Evolutionary conservation across 2,113 vertebrate genomes (phyloP), one percentile per base, ranked within the genome.

Genomic region (Thalassarche chlororhynchos): DNA sequence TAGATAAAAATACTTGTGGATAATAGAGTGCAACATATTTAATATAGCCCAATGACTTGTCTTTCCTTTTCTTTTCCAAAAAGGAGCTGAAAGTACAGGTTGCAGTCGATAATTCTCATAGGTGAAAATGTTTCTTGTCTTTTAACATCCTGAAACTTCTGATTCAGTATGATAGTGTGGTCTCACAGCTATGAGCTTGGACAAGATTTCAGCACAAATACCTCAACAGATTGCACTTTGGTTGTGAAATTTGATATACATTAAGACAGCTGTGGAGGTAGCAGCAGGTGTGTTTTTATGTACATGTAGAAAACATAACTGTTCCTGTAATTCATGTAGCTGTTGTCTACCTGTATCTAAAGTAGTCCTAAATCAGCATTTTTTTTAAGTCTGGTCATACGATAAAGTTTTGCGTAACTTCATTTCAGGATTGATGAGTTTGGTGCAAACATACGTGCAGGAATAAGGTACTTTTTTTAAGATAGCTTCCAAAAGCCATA

Each of bases 261-360:
- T 49, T n/a, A 54, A 70, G 32, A 28, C 17, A 92, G 32, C 54
- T 71, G 72, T 25, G 42, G 52, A 44, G 21, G 38, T 21, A 80
- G 51, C 49, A 83, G 61, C 52, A 65, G 28, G 38, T 52, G 51
- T 79, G 32, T 1, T 18, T 79, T 62, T 58, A 40, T 42, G 23
- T 55, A 52, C 0, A 0, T 13, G 14, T 54, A 61, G 46, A 54
- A 86, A 69, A 79, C 19, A 2, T 13, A n/a, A 44, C 29, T 46
- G 21, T 57, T 83, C 23, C 38, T 77, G 14, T 65, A 62, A 55
- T 74, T 74, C 9, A 3, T 40, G 17, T 36, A 62, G 25, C 60
- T 78, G 32, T 61, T 84, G 17, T 75, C 25, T 69, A 11, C 15
- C 34, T 69, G 0, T 47, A 36, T 28, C 20, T 87, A 34, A 74